A percentile compares a stretch with the other conserved stretches of the same genome.
phyloP scores from a whole-genome alignment of 2,797 vertebrate species.

The Nannoperca australis region DNA sequence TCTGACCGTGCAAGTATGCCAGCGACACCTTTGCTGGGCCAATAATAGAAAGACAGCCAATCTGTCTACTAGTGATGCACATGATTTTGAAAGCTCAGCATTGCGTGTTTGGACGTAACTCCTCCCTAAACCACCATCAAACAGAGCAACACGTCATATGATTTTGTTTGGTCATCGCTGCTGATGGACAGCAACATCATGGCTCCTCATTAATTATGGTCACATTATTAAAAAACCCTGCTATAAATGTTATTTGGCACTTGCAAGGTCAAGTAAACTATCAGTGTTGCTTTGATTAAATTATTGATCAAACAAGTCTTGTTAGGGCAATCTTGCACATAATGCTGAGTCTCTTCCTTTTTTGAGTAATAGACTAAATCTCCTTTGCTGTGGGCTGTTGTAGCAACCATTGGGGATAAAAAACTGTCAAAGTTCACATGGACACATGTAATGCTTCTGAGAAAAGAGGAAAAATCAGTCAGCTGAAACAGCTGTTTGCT shows the following conservation, averaged over 20 bases:
- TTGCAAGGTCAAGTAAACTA: slow-evolving; percentile 12
- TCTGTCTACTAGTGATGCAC: slow-evolving; percentile 54
- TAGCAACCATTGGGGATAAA: slow-evolving; percentile 41
- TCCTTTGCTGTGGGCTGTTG: slow-evolving; percentile 43
- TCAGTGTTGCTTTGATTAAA: slow-evolving; percentile 35
- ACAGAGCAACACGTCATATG: slow-evolving; percentile 35
- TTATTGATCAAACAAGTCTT: slow-evolving; percentile 26
- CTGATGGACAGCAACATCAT: slow-evolving; percentile 17
- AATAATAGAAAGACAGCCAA: slow-evolving; percentile 67
- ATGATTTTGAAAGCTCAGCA: slow-evolving; percentile 61
- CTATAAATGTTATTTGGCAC: neutral
- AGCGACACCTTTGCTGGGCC: slow-evolving; percentile 60
- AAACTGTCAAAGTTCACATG: slow-evolving; percentile 51
- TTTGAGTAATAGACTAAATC: slow-evolving; percentile 40
- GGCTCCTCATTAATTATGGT: neutral
- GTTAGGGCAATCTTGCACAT: slow-evolving; percentile 4
- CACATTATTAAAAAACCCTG: neutral
- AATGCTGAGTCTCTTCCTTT: slow-evolving; percentile 24
- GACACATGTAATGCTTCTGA: slow-evolving; percentile 27
- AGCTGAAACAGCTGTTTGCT: slow-evolving; percentile 66
- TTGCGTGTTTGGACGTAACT: slow-evolving; percentile 36
- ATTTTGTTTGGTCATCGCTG: slow-evolving; percentile 16
- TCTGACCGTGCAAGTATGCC: slow-evolving; percentile 73
- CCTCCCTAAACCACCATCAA: slow-evolving; percentile 42
- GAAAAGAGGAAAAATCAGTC: slow-evolving; percentile 46